Evolutionary conservation across 2,888 invertebrate genomes (phyloP).

Genomic region (Esperia sulphurella): DNA sequence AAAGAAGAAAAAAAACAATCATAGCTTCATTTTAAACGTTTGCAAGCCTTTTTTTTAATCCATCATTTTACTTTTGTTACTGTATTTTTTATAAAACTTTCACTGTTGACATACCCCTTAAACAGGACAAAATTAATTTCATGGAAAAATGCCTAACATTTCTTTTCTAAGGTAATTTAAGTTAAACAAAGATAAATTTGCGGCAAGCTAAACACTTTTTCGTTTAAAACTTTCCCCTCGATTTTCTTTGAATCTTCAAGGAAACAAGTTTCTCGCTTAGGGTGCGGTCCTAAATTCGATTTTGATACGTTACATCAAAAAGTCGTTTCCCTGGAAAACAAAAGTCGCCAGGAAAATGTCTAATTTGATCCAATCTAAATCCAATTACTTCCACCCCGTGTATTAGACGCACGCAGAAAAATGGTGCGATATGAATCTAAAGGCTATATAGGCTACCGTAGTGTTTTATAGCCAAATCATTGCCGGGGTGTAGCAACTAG

Average conservation of each 20-base stretch:
- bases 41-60: too few relatives aligned
- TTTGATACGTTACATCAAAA: conserved; percentile 72
- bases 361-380: conserved; percentile 74
- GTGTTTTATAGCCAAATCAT: conserved; percentile 16
- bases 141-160: conserved; percentile 8
- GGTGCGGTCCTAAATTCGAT: conserved; percentile 45
- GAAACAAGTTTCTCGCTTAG: conserved; percentile 11
- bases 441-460: conserved; percentile 16
- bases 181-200: conserved; percentile 12
- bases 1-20: too few relatives aligned
- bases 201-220: conserved; percentile 7
- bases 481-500: conserved; percentile 13
- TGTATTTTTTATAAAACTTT: too few relatives aligned
- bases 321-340: conserved; percentile 66
- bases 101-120: too few relatives aligned
- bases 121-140: conserved; percentile 7
- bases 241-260: conserved; percentile 15
- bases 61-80: too few relatives aligned
- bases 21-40: too few relatives aligned
- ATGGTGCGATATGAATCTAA: conserved; percentile 31
- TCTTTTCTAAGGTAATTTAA: conserved; percentile 6
- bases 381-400: conserved; percentile 64
- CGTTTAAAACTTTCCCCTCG: conserved; percentile 11
- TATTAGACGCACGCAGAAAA: conserved; percentile 46
- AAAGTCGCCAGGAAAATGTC: conserved; percentile 62